Evolutionary conservation across 2,888 invertebrate genomes (phyloP), one percentile per base, ranked within the genome.

Genomic region (Volucella zonaria): DNA sequence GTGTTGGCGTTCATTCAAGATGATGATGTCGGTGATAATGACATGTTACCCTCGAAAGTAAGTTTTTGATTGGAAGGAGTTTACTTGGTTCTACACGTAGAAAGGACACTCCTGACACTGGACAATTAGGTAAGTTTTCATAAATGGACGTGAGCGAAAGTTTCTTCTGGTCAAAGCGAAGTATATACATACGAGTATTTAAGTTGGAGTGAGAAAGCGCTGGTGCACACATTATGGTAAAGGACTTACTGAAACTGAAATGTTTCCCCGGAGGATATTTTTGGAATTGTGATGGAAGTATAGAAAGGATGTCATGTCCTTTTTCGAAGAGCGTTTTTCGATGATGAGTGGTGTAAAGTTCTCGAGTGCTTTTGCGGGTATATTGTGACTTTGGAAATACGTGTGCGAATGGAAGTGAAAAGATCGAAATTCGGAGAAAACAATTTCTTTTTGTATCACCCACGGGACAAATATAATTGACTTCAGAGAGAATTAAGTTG

Each of bases 31-130:
- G 70, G 40, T 64, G 81, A 64, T 76, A 67, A 73, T 67, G 71
- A 62, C 73, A 78, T 68, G 77, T 56, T 73, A 56, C 73, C 78
- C 61, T 62, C 67, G 23, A 78, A 82, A 73, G 73, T 82, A 31
- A 31, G 6, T 31, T 31, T 31, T 78, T 67, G 40, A 47, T 64
- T 61, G 23, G 56, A 43, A 40, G 61, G 31, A 52, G 66, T 56
- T 59, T 43, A 45, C 71, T 78, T 56, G 49, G 38, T 45, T 10
- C 14, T 31, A 56, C 10, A 31, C 12, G n/a, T 12, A 4, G 12
- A 15, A 18, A 14, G 18, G 45, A 10, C 58, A 14, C 23, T 40
- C 58, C 38, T 40, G 40, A 6, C 23, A 52, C 43, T 11, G 15
- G 3, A 1, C 49, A 49, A n/a, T 14, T 31, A 31, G 31, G 49